Evolutionary conservation across 2,888 invertebrate species (phyloP), one percentile per base, ranked within the genome.

Genomic region (Hydrotaea cyrtoneurina): DNA sequence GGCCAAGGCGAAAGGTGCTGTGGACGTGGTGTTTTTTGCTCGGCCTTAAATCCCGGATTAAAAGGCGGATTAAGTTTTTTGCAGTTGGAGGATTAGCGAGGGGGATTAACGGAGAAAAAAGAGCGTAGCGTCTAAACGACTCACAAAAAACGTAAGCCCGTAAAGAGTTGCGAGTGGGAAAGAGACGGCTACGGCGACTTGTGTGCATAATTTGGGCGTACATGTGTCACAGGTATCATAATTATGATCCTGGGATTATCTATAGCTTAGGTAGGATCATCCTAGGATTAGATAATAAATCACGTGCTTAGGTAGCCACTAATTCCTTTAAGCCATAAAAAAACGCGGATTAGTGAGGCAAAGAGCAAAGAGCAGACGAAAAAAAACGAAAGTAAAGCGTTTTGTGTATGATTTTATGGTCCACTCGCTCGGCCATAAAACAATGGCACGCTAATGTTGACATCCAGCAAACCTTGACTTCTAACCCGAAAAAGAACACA

Each of bases 1-100:
- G n/a, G 7, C 10, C 43, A 43, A n/a, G n/a, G 21, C 17, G 39
- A 39, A 43, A 82, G 74, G 78, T 78, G 81, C 59, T 46, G 19
- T 39, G 2, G 10, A 59, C 15, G 50, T 43, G 71, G 1, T 75
- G 74, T 76, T 73, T 79, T 79, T 82, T 72, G 72, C 64, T 57
- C 36, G 46, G 62, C 75, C 21, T 72, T 72, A 76, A 76, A 39
- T 64, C 57, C 36, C 79, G 59, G 39, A 53, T 62, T 39, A 71
- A 83, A 71, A 76, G 88, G 86, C 59, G 89, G 89, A 88, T 90
- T 90, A 88, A 87, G 90, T 90, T 90, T 90, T 90, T 90, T 89
- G 88, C 86, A 85, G 72, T 36, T 53, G 15, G 19, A 62, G 66
- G 62, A 79, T 72, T 66, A 76, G 57, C 66, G 62, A 17, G 57